Evolutionary conservation across 2,113 vertebrate genomes (phyloP).

Genomic region (Hippotragus niger): DNA sequence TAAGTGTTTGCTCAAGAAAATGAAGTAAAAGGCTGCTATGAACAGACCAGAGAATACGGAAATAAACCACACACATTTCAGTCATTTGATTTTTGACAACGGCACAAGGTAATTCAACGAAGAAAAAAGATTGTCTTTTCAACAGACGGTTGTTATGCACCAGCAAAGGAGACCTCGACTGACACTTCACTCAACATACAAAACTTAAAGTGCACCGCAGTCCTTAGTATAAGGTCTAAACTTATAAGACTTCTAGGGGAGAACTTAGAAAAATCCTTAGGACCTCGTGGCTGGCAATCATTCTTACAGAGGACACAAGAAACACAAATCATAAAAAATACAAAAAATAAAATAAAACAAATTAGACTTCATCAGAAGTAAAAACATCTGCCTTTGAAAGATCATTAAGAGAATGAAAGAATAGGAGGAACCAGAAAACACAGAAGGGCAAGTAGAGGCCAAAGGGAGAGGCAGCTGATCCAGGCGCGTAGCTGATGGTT

Average conservation of each 20-base stretch:
- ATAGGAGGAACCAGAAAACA: not conserved
- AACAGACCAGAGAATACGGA: not conserved
- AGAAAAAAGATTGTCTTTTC: not conserved
- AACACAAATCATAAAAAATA: not conserved
- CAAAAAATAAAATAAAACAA: not conserved
- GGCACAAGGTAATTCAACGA: not conserved
- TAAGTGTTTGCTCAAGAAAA: not conserved
- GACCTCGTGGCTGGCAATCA: not conserved
- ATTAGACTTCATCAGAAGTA: not conserved
- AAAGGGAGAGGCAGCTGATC: accelerated
- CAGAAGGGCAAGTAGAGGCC: not conserved
- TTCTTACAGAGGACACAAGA: not conserved
- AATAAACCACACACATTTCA: not conserved
- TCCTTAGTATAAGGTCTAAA: not conserved
- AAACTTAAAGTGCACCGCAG: not conserved
- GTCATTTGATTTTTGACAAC: not conserved
- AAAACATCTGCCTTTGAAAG: not conserved
- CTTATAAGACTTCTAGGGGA: not conserved
- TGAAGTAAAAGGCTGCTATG: not conserved
- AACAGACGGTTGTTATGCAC: not conserved
- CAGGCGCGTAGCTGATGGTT: accelerated
- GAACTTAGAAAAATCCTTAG: not conserved
- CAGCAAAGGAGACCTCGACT: not conserved
- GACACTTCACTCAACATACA: not conserved
- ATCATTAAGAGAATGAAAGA: not conserved